Evolutionary conservation across 2,113 vertebrate species (phyloP).

Genomic region (Solea solea): DNA sequence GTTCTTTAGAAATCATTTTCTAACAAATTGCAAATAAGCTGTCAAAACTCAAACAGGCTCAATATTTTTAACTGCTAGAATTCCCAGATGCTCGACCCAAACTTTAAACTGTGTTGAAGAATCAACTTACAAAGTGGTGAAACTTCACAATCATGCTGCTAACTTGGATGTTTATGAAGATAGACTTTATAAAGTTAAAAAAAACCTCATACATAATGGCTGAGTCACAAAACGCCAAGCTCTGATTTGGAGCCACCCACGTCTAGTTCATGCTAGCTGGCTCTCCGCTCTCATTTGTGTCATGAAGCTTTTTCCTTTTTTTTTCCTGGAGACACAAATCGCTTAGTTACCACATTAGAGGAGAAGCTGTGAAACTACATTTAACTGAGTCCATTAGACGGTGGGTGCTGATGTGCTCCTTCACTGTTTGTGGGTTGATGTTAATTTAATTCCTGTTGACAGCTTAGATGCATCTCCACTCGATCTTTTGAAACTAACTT

Average conservation of each 20-base stretch:
- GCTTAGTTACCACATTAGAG: slow-evolving; percentile 14
- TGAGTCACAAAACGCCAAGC: slow-evolving; percentile 54
- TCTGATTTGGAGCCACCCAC: slow-evolving; percentile 47
- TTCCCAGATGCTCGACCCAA: too few species aligned
- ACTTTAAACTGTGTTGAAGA: too few species aligned
- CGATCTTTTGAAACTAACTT: too few species aligned
- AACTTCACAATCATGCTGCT: slow-evolving; percentile 7
- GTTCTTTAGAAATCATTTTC: too few species aligned
- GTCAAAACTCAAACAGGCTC: too few species aligned
- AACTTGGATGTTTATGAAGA: not conserved
- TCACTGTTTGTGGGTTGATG: too few species aligned
- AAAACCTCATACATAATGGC: slow-evolving; percentile 29
- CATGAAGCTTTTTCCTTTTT: slow-evolving; percentile 25
- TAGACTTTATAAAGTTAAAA: slow-evolving; percentile 8
- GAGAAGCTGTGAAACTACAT: not conserved
- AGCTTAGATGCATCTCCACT: too few species aligned
- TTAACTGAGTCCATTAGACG: not conserved
- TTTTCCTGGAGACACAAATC: slow-evolving; percentile 8
- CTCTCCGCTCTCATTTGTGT: slow-evolving; percentile 21
- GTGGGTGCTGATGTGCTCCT: too few species aligned
- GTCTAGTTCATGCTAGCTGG: not conserved
- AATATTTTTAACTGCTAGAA: too few species aligned
- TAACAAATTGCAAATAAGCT: too few species aligned
- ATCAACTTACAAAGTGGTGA: too few species aligned
- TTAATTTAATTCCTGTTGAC: too few species aligned